Percentiles rank a stretch among this genome's conserved stretches.
Conservation (phyloP, 2,797 vertebrate species). For the Molossus molossus region DNA sequence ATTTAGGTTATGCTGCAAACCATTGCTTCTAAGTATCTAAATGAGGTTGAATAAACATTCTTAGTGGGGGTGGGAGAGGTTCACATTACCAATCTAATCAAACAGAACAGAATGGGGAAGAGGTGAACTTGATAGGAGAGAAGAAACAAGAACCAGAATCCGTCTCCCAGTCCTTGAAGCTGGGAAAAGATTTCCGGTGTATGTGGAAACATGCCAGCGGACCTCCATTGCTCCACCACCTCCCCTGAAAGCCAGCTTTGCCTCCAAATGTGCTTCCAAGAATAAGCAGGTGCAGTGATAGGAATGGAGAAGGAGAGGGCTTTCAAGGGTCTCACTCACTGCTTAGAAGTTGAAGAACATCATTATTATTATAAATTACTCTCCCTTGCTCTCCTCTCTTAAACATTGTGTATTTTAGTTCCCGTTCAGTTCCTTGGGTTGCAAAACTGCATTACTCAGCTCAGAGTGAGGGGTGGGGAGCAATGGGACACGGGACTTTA, state of each 20-base stretch:
- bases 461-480: neutral
- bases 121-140: neutral
- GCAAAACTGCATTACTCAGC: neutral
- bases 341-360: neutral
- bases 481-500: neutral
- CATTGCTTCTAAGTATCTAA: neutral
- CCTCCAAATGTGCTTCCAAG: conserved; percentile 21
- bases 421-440: conserved; percentile 20
- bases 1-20: conserved; percentile 13
- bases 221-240: neutral
- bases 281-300: neutral
- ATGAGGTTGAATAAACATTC: neutral
- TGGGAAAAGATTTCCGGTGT: neutral
- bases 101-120: neutral
- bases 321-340: neutral
- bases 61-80: neutral
- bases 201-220: neutral
- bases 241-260: conserved; percentile 4
- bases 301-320: neutral
- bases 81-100: neutral
- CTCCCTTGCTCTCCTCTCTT: neutral
- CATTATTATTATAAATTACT: neutral
- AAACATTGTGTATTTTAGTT: neutral
- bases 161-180: neutral
- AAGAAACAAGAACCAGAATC: neutral